A percentile compares a stretch with the other conserved stretches of the same genome.
These are phyloP conservation scores for Chloroclysta siterata DNA, from an alignment of 2,888 invertebrate species.

Conservation along the genomic window DNA sequence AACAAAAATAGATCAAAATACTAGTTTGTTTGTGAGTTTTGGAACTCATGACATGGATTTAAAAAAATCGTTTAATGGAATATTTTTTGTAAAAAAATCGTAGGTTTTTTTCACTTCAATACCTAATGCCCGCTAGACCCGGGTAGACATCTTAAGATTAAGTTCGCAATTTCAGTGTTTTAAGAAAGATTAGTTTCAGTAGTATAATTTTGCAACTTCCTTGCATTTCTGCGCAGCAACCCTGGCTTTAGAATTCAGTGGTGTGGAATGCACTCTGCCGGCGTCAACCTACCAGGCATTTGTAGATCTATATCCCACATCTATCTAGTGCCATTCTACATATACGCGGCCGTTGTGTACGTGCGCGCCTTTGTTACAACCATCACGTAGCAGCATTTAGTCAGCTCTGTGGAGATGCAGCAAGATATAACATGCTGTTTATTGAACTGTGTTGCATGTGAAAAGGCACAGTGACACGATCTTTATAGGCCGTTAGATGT, in stretches of 20 bases:
- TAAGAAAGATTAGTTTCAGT: too few relatives aligned
- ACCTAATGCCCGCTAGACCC: too few relatives aligned
- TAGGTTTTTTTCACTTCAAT: too few relatives aligned
- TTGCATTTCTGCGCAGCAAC: conserved; percentile 10
- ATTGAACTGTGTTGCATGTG: background rate
- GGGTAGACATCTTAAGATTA: too few relatives aligned
- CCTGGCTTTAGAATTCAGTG: conserved; percentile 27
- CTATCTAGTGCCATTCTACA: conserved; percentile 1
- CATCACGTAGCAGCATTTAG: background rate
- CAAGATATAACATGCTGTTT: background rate
- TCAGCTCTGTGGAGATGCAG: background rate
- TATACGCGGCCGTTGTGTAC: background rate
- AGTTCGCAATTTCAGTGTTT: too few relatives aligned
- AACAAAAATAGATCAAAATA: too few relatives aligned
- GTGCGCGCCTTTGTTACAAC: background rate
- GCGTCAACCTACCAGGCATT: conserved; percentile 27
- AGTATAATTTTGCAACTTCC: background rate
- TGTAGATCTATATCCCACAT: conserved; percentile 13
- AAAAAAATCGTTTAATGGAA: too few relatives aligned
- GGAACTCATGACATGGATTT: too few relatives aligned
- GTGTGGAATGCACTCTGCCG: conserved; percentile 38
- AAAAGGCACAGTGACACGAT: conserved; percentile 16
- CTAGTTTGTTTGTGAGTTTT: too few relatives aligned
- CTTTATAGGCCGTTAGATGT: conserved; percentile 6
- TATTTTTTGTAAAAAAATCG: too few relatives aligned